A percentile compares a stretch with the other conserved stretches of the same genome.
phyloP scores from a whole-genome alignment of 1,140 invertebrate species.

The Drepana arcuata region DNA sequence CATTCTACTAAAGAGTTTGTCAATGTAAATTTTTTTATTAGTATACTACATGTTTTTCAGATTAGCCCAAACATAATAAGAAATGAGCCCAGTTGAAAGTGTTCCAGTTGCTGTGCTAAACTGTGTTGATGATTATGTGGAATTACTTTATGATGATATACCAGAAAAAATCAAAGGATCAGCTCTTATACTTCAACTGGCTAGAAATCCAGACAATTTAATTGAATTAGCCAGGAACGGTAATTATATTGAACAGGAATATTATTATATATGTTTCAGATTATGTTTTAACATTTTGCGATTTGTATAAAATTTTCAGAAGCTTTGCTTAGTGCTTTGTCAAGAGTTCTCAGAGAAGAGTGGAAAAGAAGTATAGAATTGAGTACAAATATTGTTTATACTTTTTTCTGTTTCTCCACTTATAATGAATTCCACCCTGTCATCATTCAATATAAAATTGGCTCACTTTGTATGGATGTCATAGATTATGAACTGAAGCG shows the following conservation, averaged over 20 bases:
- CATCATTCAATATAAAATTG: constrained; percentile 84
- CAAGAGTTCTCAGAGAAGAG: constrained; percentile 95
- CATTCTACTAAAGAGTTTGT: no score
- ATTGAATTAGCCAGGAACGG: constrained; percentile 94
- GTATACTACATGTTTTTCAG: no score
- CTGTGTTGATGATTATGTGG: constrained; percentile 94
- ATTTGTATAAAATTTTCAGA: constrained; percentile 76
- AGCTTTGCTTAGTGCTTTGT: constrained; percentile 94
- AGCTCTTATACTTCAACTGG: constrained; percentile 90
- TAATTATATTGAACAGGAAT: constrained; percentile 35
- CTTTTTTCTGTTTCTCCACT: constrained; percentile 98
- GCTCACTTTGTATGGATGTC: constrained; percentile 96
- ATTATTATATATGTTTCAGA: neutral
- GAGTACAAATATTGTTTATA: constrained; percentile 96
- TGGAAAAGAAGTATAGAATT: constrained; percentile 97
- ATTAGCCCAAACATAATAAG: no score
- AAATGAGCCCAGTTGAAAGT: constrained; percentile 67
- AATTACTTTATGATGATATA: constrained; percentile 96
- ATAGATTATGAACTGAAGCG: constrained; percentile 94
- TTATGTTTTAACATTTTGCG: neutral
- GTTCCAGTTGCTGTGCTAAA: constrained; percentile 78
- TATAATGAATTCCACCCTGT: constrained; percentile 96
- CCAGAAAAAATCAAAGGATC: constrained; percentile 94
- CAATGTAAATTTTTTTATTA: no score
- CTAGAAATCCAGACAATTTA: constrained; percentile 94